Conservation (phyloP, 2,113 vertebrate species). For the Xiphophorus couchianus region DNA sequence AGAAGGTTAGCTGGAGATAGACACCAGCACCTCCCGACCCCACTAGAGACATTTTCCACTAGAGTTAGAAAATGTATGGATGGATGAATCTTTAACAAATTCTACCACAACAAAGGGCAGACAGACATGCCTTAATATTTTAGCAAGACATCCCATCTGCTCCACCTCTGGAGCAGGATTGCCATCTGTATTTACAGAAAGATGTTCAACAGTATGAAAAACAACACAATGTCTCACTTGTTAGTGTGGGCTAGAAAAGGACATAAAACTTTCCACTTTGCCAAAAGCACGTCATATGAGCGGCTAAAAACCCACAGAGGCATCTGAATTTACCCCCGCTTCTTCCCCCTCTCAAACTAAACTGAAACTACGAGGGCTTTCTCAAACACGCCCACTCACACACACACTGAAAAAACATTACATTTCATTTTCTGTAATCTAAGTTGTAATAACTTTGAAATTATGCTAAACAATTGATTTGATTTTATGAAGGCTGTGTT, state of each 20-base stretch:
- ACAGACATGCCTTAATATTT: not conserved
- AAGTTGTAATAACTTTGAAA: too few relatives aligned
- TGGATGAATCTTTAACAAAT: too few relatives aligned
- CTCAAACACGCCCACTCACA: not conserved
- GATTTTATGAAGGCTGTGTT: not conserved
- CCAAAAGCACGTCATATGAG: conserved; percentile 41
- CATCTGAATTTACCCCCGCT: not conserved
- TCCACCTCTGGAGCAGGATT: too few relatives aligned
- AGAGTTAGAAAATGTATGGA: too few relatives aligned
- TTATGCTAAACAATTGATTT: not conserved
- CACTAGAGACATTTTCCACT: too few relatives aligned
- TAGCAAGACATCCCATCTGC: too few relatives aligned
- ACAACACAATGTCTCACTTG: conserved; percentile 11
- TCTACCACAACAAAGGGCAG: too few relatives aligned
- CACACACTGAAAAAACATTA: conserved; percentile 9
- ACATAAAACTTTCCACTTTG: conserved; percentile 46
- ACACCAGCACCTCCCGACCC: too few relatives aligned
- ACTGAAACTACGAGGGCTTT: conserved; percentile 29
- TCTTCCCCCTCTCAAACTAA: not conserved
- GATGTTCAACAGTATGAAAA: not conserved
- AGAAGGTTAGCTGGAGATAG: too few relatives aligned
- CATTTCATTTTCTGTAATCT: conserved; percentile 29
- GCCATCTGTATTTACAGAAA: not conserved
- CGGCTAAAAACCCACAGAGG: conserved; percentile 33
- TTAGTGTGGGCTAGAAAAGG: conserved; percentile 17